Evolutionary conservation across 2,113 vertebrate species (phyloP), one percentile per base, ranked within the genome.

Genomic region (Macroglossus sobrinus): DNA sequence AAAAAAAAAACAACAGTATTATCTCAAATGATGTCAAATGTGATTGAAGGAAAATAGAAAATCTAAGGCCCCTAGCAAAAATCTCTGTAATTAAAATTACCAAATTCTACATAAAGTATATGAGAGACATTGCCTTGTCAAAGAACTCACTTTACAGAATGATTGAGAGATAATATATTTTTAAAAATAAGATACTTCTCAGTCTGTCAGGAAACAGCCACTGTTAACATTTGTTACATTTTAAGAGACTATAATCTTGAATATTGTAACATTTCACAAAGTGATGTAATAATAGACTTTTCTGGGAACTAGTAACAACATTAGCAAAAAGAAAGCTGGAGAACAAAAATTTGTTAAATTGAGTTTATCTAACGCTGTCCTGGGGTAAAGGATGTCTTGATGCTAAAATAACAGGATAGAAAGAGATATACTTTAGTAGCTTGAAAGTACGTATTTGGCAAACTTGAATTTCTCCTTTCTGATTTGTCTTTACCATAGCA

Each of bases 401-500:
- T 68, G 72, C 72, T 89, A 93, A 94, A 43, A 95, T 59, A 40
- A 66, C 43, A 72, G 35, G 38, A 40, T 72, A 57, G n/a, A 97
- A 92, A 82, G 24, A 94, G 87, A 93, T 84, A 50, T 79, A 71
- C 86, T 86, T 84, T 57, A 90, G 40, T 45, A 66, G 75, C 61
- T 93, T 90, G 89, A 55, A 63, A 86, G 55, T 78, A 82, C 94
- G 40, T 69, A 38, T 95, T 76, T 93, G 59, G 21, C 45, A 93
- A 82, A 76, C 47, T 84, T 88, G 50, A 94, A 57, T 81, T 97
- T 96, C 87, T 61, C 88, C 64, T 94, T 92, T 89, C 63, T 94
- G 68, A 66, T 61, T 87, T 93, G 84, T 53, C 45, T 84, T 94
- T 78, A 84, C 84, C 75, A 84, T 87, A 79, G 78, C 84, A 97